Conservation (phyloP, 2,888 invertebrate genomes). For the Glyphotaelius pellucidus region DNA sequence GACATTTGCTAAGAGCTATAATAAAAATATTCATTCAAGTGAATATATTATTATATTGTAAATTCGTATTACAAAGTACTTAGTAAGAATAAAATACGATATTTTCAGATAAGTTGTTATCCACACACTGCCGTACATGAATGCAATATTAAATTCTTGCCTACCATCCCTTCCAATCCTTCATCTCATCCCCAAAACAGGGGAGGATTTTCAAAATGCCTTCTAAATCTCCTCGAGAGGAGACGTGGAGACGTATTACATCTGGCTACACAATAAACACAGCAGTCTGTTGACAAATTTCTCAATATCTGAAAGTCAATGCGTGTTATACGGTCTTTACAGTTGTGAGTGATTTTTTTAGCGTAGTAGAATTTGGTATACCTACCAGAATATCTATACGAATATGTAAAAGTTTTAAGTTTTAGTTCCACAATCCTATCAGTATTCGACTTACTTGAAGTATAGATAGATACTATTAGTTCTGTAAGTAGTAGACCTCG, state of each 20-base stretch:
- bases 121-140: constrained; percentile 53
- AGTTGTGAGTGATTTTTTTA: neutral
- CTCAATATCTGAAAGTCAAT: constrained; percentile 53
- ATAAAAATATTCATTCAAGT: too few species aligned
- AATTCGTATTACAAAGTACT: neutral
- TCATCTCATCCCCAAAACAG: constrained; percentile 58
- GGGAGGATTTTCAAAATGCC: constrained; percentile 64
- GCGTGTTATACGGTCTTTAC: constrained; percentile 3
- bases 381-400: neutral
- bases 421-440: neutral
- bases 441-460: neutral
- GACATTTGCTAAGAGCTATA: too few species aligned
- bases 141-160: constrained; percentile 66
- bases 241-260: constrained; percentile 53
- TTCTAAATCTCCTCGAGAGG: constrained; percentile 59
- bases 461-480: neutral
- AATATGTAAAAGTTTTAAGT: neutral
- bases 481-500: too few species aligned
- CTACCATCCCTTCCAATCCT: constrained; percentile 63
- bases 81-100: neutral
- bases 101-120: constrained; percentile 45
- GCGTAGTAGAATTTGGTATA: neutral
- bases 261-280: constrained; percentile 61
- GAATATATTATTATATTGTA: neutral
- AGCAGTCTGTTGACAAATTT: constrained; percentile 60